A percentile compares a stretch with the other conserved stretches of the same genome.
These are phyloP conservation scores for Sander vitreus DNA, from an alignment of 2,113 vertebrate genomes.

Conservation along the genomic window DNA sequence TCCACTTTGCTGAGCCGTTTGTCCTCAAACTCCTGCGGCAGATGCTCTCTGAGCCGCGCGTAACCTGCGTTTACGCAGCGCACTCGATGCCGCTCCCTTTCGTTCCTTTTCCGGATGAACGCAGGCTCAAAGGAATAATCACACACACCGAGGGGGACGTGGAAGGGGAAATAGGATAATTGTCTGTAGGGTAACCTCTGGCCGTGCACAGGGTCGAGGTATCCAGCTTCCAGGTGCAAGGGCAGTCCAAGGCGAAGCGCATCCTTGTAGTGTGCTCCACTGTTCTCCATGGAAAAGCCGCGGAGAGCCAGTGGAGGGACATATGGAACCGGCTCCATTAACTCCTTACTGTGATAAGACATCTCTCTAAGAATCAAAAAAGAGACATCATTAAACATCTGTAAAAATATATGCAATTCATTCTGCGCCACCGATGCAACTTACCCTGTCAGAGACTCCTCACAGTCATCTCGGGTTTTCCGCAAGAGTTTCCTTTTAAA, in stretches of 20 bases:
- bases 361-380: background rate
- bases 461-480: slow-evolving; percentile 35
- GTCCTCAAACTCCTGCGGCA: slow-evolving; percentile 89
- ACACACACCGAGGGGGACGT: slow-evolving; percentile 80
- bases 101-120: slow-evolving; percentile 93
- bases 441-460: slow-evolving; percentile 42
- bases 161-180: slow-evolving; percentile 83
- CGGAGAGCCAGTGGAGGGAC: slow-evolving; percentile 72
- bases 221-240: slow-evolving; percentile 76
- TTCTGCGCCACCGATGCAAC: background rate
- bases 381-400: fast-evolving
- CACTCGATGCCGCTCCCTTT: slow-evolving; percentile 92
- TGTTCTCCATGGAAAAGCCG: slow-evolving; percentile 60
- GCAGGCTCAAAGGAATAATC: slow-evolving; percentile 89
- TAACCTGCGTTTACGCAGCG: slow-evolving; percentile 95
- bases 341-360: slow-evolving; percentile 23
- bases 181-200: slow-evolving; percentile 61
- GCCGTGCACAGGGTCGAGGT: slow-evolving; percentile 70
- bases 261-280: slow-evolving; percentile 66
- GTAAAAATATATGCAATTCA: background rate
- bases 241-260: slow-evolving; percentile 76
- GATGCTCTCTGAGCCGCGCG: slow-evolving; percentile 90
- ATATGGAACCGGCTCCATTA: slow-evolving; percentile 70
- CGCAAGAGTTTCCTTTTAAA: background rate
- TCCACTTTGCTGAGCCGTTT: slow-evolving; percentile 94